phyloP scores from a whole-genome alignment of 2,888 invertebrate species.

The Agrotis ipsilon region DNA sequence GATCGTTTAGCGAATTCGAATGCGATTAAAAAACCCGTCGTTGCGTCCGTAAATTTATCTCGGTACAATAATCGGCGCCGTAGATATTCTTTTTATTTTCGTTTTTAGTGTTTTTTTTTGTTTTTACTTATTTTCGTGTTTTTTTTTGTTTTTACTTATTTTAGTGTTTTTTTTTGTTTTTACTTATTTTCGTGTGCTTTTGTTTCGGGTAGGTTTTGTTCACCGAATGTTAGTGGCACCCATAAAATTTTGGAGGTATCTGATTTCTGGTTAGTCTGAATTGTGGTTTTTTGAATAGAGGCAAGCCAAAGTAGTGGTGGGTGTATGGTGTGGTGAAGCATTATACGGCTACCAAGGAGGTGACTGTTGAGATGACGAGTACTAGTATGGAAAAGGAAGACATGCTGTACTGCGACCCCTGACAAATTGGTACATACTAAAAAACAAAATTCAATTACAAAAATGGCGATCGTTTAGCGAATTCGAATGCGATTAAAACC shows the following conservation, averaged over 20 bases:
- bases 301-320: no score
- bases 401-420: no score
- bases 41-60: constrained; percentile 57
- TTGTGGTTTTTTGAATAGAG: background rate
- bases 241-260: background rate
- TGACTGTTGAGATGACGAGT: no score
- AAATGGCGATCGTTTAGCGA: constrained; percentile 72
- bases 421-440: no score
- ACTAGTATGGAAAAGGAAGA: no score
- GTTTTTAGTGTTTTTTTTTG: constrained; percentile 35
- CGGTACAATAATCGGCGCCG: constrained; percentile 54
- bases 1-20: constrained; percentile 72
- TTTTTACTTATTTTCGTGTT: constrained; percentile 27
- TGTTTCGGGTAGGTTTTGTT: constrained; percentile 27
- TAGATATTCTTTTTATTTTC: constrained; percentile 51
- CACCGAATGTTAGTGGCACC: constrained; percentile 2
- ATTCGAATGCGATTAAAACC: constrained; percentile 73
- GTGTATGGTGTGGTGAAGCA: no score
- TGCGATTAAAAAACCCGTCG: constrained; percentile 70
- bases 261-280: background rate
- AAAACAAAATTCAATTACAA: constrained; percentile 70
- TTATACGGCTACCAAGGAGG: no score
- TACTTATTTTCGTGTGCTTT: constrained; percentile 36
- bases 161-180: constrained; percentile 30
- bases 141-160: constrained; percentile 28